Base-by-base conservation (phyloP, 2,113 vertebrate species). In the Festucalex cinctus region DNA sequence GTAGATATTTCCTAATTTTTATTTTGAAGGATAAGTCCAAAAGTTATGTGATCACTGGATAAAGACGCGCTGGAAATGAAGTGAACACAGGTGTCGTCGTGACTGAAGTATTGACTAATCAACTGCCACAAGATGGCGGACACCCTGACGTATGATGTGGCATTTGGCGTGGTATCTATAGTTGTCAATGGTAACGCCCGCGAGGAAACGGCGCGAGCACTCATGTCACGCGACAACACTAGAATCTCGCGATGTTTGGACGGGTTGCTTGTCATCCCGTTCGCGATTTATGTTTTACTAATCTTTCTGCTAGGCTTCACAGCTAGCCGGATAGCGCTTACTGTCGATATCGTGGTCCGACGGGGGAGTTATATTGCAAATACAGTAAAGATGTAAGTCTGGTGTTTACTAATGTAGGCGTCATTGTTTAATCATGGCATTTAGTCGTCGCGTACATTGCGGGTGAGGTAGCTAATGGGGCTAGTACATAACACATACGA, bases 301-400 rank as follows among this genome's bases (percentile, higher is more conserved):
- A 24, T 57, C 36, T 36, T 64, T 71, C 79, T 74, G 26, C 72
- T 57, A 39, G 78, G 58, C 60, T 48, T 46, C 24, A 14, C 46
- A 44, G 16, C 17, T 49, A 13, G 26, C n/a, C 63, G 66, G 61
- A n/a, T 19, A 71, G 22, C 63, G 44, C 14, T 53, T 0, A 2
- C 22, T 48, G 24, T 19, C 24, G 20, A 51, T 60, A 62, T 36
- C 60, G 63, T 26, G 59, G 36, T 66, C 49, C 49, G n/a, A 75
- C 65, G 68, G 37, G 56, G 68, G 60, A 73, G 39, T 26, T 56
- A 48, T 61, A 43, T 56, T 68, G 60, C 44, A 60, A 54, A 71
- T 78, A 82, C 66, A 28, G 60, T 63, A n/a, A 80, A 74, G 22
- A 89, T 86, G 88, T 89, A 89, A 89, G 88, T 88, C 1, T 71